Base-by-base conservation (phyloP, 1,140 invertebrate genomes). In the Lordiphosa collinella region DNA sequence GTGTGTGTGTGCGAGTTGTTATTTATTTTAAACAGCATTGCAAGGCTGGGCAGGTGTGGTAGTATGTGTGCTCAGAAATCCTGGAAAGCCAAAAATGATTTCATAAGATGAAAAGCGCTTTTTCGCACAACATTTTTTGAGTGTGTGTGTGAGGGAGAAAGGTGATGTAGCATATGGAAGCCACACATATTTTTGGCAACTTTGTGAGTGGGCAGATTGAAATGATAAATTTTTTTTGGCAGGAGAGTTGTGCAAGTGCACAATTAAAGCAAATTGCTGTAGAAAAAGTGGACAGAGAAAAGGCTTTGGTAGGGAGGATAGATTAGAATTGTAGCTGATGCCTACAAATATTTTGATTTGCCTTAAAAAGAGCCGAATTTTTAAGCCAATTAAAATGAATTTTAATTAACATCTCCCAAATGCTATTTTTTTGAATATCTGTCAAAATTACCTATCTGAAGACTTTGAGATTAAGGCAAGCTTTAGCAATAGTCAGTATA, bases 1-100 rank as follows among this genome's bases (percentile, higher is more conserved):
- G 32, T 55, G 37, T 35, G 31, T 46, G 60, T 50, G 41, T 52
- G 41, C 32, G 38, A 48, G 50, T 60, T 78, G 61, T 85, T 86
- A 86, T 86, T 86, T 86, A 76, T 86, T 80, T 86, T 86, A 86
- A 86, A 75, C 61, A 72, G 79, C 60, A 59, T 59, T 73, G 25
- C 43, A 73, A 54, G 16, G 32, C 43, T 40, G 55, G 37, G 41
- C 50, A 43, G 43, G 62, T 38, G 54, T 41, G 46, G 37, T 16
- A 8, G 18, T 40, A 16, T 12, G 56, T 48, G 40, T 22, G 56
- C 55, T 68, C 57, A 63, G 35, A 85, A 80, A 67, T 85, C 62
- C 59, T 65, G 67, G 70, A 63, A 68, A 80, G 46, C 59, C 62
- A 64, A 51, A 72, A 73, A 84, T 65, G 70, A 75, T 80, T 85